Conservation (phyloP, 1,140 invertebrate species). For the Paraescarpia echinospica region DNA sequence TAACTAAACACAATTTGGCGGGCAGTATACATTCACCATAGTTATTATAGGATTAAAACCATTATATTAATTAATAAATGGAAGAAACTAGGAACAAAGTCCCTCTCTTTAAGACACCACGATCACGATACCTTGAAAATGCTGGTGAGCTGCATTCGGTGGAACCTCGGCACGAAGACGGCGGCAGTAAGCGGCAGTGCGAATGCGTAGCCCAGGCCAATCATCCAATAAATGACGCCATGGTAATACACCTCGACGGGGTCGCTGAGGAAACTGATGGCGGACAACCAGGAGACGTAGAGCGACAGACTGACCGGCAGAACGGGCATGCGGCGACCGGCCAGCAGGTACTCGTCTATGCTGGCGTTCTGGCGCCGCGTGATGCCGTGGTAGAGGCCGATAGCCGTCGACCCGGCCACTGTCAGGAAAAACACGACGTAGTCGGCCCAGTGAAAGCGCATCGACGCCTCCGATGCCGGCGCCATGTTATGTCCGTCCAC, state of each 20-base stretch:
- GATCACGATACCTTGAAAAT: constrained; percentile 50
- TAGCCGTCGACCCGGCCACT: no score
- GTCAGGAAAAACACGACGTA: constrained; percentile 51
- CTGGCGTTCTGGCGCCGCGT: constrained; percentile 31
- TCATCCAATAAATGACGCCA: constrained; percentile 43
- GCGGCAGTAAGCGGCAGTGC: constrained; percentile 37
- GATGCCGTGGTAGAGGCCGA: constrained; percentile 48
- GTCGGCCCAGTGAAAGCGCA: constrained; percentile 43
- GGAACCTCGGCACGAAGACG: constrained; percentile 55
- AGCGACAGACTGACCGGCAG: constrained; percentile 48
- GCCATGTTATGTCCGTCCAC: background rate
- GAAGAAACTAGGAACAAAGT: no score
- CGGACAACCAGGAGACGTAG: constrained; percentile 77
- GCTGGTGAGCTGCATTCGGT: constrained; percentile 49
- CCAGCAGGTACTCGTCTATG: constrained; percentile 35
- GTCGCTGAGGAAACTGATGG: constrained; percentile 83
- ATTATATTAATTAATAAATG: no score
- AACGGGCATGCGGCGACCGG: constrained; percentile 25
- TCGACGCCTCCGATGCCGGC: background rate
- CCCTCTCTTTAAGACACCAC: no score
- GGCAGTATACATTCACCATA: no score
- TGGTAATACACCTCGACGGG: constrained; percentile 75
- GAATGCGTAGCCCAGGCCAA: constrained; percentile 39
- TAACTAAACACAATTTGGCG: no score
- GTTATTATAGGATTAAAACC: no score